Evolutionary conservation across 2,113 vertebrate species (phyloP), one percentile per base, ranked within the genome.

Genomic region (Callipepla squamata): DNA sequence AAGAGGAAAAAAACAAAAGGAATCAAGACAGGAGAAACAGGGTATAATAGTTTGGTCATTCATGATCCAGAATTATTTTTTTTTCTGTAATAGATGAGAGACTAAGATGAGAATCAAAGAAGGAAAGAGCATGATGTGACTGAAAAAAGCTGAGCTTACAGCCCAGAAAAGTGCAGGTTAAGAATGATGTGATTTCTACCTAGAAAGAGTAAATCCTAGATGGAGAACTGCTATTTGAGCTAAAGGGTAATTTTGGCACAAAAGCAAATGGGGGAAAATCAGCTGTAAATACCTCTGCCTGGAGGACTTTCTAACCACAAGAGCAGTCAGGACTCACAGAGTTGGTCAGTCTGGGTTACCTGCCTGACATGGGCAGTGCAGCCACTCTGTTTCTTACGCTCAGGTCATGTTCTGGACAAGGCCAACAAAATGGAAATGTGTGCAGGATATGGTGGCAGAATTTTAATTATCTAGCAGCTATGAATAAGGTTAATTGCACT

Each of bases 181-280:
- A 85, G 53, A 91, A 95, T 57, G 36, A 74, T 69, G 32, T 53
- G 45, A 66, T 89, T 94, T 89, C 19, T 92, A 25, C 78, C 87
- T 65, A 94, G 77, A 87, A 90, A 82, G 40, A 79, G 5, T 58
- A 91, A 87, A 85, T 73, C 16, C 18, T 50, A 87, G 36, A 45
- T 62, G 21, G 62, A 79, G 53, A 92, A 62, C 16, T 59, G 40
- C n/a, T 91, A 55, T 94, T 85, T 79, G 58, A 87, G 48, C 58
- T 58, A 89, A 88, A 69, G n/a, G 70, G 21, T 25, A 77, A 92
- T 95, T 92, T 89, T 66, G 62, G 67, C 15, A 57, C 59, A 76
- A 89, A 34, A 61, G 66, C 8, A 77, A 83, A 80, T 53, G 3
- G 6, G 23, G 23, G 7, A 7, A 82, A 78, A 76, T 61, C 13